Conservation (phyloP, 2,888 invertebrate genomes). For the Tenodera sinensis region DNA sequence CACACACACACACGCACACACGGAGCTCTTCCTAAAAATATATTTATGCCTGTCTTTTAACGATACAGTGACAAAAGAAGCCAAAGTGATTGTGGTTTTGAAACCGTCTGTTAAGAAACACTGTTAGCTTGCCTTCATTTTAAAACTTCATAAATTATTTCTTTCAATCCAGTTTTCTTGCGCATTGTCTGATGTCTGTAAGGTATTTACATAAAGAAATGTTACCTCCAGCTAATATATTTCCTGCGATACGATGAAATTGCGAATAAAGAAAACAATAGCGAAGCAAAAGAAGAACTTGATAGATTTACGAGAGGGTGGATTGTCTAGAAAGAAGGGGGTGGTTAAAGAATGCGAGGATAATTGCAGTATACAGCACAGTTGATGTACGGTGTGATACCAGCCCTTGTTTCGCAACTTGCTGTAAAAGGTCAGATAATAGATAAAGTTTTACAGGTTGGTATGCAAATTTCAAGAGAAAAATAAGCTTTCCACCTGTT, state of each 20-base stretch:
- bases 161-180: neutral
- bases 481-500: neutral
- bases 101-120: neutral
- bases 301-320: neutral
- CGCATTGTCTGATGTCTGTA: neutral
- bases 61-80: neutral
- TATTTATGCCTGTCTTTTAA: too few relatives aligned
- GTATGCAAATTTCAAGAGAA: conserved; percentile 5
- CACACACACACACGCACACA: too few relatives aligned
- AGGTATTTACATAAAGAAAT: neutral
- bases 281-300: neutral
- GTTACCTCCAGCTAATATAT: neutral
- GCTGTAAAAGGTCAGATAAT: neutral
- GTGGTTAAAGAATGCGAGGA: neutral
- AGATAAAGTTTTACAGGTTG: neutral
- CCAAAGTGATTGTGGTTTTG: neutral
- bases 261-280: neutral
- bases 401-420: neutral
- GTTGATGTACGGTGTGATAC: neutral
- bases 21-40: too few relatives aligned
- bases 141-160: neutral
- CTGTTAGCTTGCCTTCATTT: neutral
- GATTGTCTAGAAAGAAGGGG: neutral
- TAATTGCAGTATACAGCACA: neutral
- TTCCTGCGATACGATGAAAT: neutral